Conservation (phyloP, 2,888 invertebrate genomes). For the Volucella inflata region DNA sequence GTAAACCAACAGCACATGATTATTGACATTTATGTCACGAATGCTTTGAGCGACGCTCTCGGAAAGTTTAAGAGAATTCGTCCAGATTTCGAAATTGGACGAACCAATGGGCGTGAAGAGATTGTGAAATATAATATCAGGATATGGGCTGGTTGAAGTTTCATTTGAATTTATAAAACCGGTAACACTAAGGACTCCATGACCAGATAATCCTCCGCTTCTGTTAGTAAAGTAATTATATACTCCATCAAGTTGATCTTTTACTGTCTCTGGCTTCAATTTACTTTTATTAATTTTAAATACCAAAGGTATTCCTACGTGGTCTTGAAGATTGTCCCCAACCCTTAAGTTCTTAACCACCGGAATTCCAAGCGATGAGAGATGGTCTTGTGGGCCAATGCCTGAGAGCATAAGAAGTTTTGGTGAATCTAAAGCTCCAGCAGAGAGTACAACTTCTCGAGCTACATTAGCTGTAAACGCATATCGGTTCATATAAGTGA, state of each 20-base stretch:
- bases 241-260: constrained; percentile 65
- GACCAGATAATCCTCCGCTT: constrained; percentile 73
- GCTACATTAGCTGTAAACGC: constrained; percentile 66
- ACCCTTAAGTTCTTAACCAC: constrained; percentile 83
- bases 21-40: constrained; percentile 61
- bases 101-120: constrained; percentile 78
- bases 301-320: constrained; percentile 85
- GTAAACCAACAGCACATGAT: constrained; percentile 82
- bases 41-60: constrained; percentile 51
- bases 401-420: constrained; percentile 79
- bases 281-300: constrained; percentile 80
- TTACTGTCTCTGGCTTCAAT: constrained; percentile 32
- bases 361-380: constrained; percentile 74
- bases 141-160: constrained; percentile 82
- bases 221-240: constrained; percentile 82
- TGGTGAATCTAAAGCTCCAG: constrained; percentile 79
- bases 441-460: constrained; percentile 77
- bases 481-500: constrained; percentile 81
- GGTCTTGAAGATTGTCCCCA: constrained; percentile 91
- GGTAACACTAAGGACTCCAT: constrained; percentile 81
- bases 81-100: not conserved
- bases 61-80: constrained; percentile 6
- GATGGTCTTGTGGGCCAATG: constrained; percentile 76
- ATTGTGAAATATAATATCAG: constrained; percentile 84
- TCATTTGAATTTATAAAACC: constrained; percentile 85